Evolutionary conservation across 1,140 invertebrate genomes (phyloP).

Genomic region (Drosophila murphyi): DNA sequence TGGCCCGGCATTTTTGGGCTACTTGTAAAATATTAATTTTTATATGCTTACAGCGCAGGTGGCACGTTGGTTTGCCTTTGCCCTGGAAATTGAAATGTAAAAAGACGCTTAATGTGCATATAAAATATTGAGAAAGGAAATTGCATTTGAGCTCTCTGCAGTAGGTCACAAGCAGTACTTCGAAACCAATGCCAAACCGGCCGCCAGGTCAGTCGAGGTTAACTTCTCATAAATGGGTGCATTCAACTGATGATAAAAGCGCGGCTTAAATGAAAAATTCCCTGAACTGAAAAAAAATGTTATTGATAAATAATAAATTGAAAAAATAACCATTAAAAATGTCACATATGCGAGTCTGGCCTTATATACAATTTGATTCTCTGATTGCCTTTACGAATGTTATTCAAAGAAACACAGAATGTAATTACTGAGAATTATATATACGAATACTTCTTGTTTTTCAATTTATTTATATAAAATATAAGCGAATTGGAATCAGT

Average conservation of each 20-base stretch:
- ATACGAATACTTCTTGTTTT: too few relatives aligned
- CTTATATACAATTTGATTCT: too few relatives aligned
- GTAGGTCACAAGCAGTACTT: conserved; percentile 30
- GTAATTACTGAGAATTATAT: too few relatives aligned
- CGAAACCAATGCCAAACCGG: conserved; percentile 8
- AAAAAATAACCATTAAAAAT: background rate
- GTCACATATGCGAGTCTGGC: too few relatives aligned
- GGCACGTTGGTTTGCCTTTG: conserved; percentile 26
- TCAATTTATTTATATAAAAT: too few relatives aligned
- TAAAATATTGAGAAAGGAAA: conserved; percentile 78
- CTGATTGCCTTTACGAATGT: too few relatives aligned
- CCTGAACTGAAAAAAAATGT: background rate
- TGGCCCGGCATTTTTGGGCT: conserved; percentile 37
- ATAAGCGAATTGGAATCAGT: too few relatives aligned
- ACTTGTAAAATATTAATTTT: conserved; percentile 80
- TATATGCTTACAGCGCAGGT: conserved; percentile 69
- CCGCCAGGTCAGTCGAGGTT: conserved; percentile 60
- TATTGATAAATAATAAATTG: background rate
- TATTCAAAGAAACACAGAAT: too few relatives aligned
- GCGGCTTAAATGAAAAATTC: conserved; percentile 5
- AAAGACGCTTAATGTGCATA: conserved; percentile 78
- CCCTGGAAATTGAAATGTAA: conserved; percentile 76
- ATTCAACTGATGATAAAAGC: conserved; percentile 61
- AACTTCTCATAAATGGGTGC: conserved; percentile 68
- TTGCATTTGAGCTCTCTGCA: conserved; percentile 65